Base-by-base conservation (phyloP, 1,140 invertebrate species). In the Drosophila sturtevanti region DNA sequence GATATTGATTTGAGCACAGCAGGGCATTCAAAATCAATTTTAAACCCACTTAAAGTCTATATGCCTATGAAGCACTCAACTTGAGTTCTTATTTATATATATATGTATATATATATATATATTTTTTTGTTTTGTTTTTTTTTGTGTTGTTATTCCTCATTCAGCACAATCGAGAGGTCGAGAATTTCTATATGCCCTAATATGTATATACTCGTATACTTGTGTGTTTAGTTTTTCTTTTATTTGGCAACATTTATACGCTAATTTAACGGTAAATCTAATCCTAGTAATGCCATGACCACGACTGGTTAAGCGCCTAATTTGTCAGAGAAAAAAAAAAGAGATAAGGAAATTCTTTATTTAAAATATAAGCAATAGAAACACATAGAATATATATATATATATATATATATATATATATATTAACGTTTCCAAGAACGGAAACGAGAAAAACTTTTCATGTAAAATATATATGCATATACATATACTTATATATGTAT, bases 251-350 rank as follows among this genome's bases (percentile, higher is more conserved):
- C 66, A 52, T 63, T 75, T 24, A 34, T 22, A 64, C 59, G 77
- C 77, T 80, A 79, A 79, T 79, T 80, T 71, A 56, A 54, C 34
- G 60, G 71, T 62, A 75, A 64, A 66, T 79, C 59, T 75, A 56
- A 58, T 21, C 16, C 22, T 18, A 56, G 41, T 34, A 51, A 73
- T 48, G 37, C 10, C 27, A 31, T 11, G 12, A 21, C 22, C 51
- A 54, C 21, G 34, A 7, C 27, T 21, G 55, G 27, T 35, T 21
- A 58, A 12, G 55, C 18, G 37, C 22, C 14, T 60, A 35, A 37
- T 44, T 41, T n/a, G 22, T 61, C 37, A n/a, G 58, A 38, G 37
- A 37, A 37, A 56, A 38, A 38, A 14, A 3, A 12, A 14, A 44
- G 9, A 44, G 41, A 44, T 44, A 44, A 18, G 41, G 41, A 48